phyloP scores from a whole-genome alignment of 2,888 invertebrate species.

The Zeuzera pyrina region DNA sequence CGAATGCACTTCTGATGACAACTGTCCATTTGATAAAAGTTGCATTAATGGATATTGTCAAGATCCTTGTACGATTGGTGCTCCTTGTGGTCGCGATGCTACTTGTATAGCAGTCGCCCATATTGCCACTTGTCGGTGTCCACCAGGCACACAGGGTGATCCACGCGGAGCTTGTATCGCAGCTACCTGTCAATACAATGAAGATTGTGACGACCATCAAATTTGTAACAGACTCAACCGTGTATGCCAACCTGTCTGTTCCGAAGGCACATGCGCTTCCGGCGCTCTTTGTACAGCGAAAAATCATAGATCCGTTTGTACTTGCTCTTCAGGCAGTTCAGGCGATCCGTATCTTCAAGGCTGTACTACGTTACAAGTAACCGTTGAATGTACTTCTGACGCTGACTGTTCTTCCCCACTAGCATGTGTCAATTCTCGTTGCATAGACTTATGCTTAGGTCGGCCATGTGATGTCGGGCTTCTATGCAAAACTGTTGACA shows the following conservation, averaged over 20 bases:
- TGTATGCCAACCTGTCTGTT: conserved; percentile 86
- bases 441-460: conserved; percentile 84
- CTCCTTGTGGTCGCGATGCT: conserved; percentile 85
- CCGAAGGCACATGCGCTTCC: conserved; percentile 85
- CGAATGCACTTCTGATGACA: conserved; percentile 83
- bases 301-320: conserved; percentile 84
- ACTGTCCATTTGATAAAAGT: conserved; percentile 88
- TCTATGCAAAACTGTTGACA: conserved; percentile 84
- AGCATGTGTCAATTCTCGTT: conserved; percentile 84
- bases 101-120: conserved; percentile 84
- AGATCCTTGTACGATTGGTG: conserved; percentile 80
- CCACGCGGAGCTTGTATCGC: conserved; percentile 86
- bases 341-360: conserved; percentile 84
- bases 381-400: conserved; percentile 80
- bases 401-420: conserved; percentile 82
- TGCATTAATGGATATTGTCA: conserved; percentile 86
- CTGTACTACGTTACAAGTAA: conserved; percentile 38
- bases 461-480: conserved; percentile 85
- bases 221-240: conserved; percentile 88
- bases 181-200: conserved; percentile 89
- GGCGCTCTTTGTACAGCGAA: conserved; percentile 83
- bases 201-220: conserved; percentile 89
- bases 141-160: conserved; percentile 88
- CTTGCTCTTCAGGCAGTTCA: conserved; percentile 80
- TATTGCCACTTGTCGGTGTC: conserved; percentile 86